Conservation (phyloP, 2,888 invertebrate species). For the Pyrrhia umbra region DNA sequence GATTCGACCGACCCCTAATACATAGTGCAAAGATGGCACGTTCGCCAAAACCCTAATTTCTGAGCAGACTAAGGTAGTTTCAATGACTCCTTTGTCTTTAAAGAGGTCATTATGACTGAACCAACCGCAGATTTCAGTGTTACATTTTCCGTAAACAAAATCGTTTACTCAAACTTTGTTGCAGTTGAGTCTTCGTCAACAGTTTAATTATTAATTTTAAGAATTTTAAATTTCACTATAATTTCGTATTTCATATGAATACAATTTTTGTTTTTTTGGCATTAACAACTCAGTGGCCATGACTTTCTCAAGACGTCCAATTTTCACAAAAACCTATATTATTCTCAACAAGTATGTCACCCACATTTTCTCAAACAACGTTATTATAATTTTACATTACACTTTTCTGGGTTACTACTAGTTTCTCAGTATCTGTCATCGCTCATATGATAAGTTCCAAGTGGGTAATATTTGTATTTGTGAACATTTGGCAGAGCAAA, state of each 20-base stretch:
- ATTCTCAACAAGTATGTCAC: conserved; percentile 31
- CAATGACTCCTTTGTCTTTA: conserved; percentile 29
- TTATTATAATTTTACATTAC: conserved; percentile 31
- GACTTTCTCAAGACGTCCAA: conserved; percentile 34
- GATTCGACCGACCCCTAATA: background rate
- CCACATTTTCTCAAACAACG: conserved; percentile 40
- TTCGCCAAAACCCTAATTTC: background rate
- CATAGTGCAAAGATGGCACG: conserved; percentile 9
- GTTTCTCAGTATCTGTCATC: conserved; percentile 39
- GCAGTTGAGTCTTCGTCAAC: background rate
- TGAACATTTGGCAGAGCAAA: conserved; percentile 45
- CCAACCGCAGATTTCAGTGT: conserved; percentile 31
- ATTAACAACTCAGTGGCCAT: conserved; percentile 38
- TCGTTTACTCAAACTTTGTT: conserved; percentile 11
- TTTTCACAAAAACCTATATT: conserved; percentile 9
- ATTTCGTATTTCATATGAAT: background rate
- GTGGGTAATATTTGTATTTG: conserved; percentile 27
- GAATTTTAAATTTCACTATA: too few species aligned
- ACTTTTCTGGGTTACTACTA: conserved; percentile 28
- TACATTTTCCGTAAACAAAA: conserved; percentile 34
- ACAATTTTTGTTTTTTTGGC: conserved; percentile 1
- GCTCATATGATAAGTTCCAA: conserved; percentile 31
- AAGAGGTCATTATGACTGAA: conserved; percentile 40
- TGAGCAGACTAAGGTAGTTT: conserved; percentile 11
- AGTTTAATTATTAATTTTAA: too few species aligned